Base-by-base conservation (phyloP, 2,113 vertebrate genomes). In the Eretmochelys imbricata region DNA sequence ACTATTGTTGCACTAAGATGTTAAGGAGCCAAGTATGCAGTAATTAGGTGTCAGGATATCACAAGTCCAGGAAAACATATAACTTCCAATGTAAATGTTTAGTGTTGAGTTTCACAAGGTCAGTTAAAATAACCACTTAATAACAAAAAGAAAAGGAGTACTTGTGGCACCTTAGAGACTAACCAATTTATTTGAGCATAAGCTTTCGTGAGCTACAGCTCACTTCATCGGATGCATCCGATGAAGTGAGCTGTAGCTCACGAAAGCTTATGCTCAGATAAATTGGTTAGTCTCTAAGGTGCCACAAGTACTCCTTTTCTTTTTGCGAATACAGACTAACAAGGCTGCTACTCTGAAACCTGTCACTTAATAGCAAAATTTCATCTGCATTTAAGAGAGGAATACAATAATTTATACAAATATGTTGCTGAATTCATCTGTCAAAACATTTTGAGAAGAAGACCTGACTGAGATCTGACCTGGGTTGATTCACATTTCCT, bases 401-500 rank as follows among this genome's bases (percentile, higher is more conserved):
- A 86, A 79, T 50, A 91, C 55, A 54, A 0, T 82, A 82, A 94
- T 94, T 93, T 91, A 72, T 82, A 38, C 5, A 0, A 69, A 81
- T 48, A 90, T 22, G 81, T 84, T 88, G 10, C 88, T n/a, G 62
- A 90, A 79, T 83, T 86, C 79, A 4, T 93, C 65, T 91, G 88
- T 1, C 17, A 25, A 42, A 95, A 75, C 29, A 83, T 48, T 50
- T 86, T 88, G 82, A 79, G 38, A 42, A 42, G 42, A 5, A 42
- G 42, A 42, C 42, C 91, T 97, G 96, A 90, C 95, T 91, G 95
- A 5, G 38, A 1, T 84, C 92, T 97, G 95, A 98, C 92, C 94
- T 85, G 83, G 62, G 91, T 55, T 80, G 50, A 87, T 88, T 94
- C 8, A 5, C 80, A 82, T 10, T 91, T 81, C 84, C 69, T 38